Evolutionary conservation across 2,797 vertebrate species (phyloP).

Genomic region (Syngnathus rostellatus): DNA sequence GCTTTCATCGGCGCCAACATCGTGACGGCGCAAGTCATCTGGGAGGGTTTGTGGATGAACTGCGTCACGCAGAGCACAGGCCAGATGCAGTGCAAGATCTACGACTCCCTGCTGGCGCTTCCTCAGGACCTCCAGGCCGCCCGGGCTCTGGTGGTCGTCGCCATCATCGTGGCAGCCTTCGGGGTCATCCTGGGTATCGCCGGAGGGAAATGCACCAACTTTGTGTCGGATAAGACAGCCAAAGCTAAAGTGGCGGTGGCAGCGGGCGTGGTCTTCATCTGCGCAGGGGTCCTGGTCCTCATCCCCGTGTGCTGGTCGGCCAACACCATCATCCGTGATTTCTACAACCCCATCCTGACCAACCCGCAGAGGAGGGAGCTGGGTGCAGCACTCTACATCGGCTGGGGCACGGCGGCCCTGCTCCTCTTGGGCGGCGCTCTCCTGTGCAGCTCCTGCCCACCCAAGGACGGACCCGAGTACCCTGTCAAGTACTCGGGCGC

Average conservation of each 20-base stretch:
- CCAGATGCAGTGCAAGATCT: constrained; percentile 94
- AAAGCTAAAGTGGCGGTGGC: constrained; percentile 80
- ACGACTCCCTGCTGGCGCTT: constrained; percentile 83
- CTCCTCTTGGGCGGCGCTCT: constrained; percentile 80
- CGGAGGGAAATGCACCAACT: constrained; percentile 91
- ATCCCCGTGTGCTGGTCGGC: constrained; percentile 87
- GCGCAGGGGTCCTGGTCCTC: constrained; percentile 73
- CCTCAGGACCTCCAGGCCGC: constrained; percentile 86
- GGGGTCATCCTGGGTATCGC: constrained; percentile 71
- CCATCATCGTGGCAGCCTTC: constrained; percentile 68
- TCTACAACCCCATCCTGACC: constrained; percentile 82
- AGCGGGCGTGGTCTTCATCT: constrained; percentile 73
- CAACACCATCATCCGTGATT: constrained; percentile 81
- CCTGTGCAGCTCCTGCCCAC: constrained; percentile 75
- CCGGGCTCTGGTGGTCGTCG: constrained; percentile 75
- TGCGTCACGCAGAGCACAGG: constrained; percentile 93
- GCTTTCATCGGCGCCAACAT: constrained; percentile 93
- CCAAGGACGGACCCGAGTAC: constrained; percentile 46
- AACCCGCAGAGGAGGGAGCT: constrained; percentile 80
- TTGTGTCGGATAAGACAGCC: constrained; percentile 66
- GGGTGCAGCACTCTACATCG: constrained; percentile 82
- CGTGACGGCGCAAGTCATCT: constrained; percentile 84
- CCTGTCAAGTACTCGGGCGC: constrained; percentile 59
- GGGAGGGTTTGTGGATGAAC: constrained; percentile 95
- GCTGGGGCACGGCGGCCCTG: constrained; percentile 78